These are phyloP conservation scores for Phyto melanocephala DNA, from an alignment of 2,888 invertebrate genomes.

Conservation along the genomic window DNA sequence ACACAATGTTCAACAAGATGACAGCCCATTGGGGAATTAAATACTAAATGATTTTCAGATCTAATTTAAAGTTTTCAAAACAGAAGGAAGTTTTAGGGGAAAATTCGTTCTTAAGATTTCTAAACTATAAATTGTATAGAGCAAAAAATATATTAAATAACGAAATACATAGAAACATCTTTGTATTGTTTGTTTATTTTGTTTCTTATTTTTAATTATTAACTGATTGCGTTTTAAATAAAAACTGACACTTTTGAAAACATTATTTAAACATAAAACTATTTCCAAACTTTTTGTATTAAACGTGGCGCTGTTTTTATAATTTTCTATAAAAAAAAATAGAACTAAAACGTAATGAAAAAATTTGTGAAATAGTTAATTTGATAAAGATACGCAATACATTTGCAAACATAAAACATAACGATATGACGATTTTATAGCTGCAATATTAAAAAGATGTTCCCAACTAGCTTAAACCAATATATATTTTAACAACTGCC, in stretches of 20 bases:
- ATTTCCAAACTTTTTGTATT: no score
- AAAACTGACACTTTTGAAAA: no score
- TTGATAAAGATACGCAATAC: no score
- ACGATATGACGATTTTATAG: background rate
- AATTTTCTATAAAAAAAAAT: no score
- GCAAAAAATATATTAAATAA: background rate
- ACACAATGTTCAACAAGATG: background rate
- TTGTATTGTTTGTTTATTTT: no score
- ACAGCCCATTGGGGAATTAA: background rate
- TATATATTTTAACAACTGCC: background rate
- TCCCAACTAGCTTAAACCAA: background rate
- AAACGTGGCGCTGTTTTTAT: no score
- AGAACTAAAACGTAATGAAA: no score
- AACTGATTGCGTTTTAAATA: no score
- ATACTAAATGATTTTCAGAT: background rate
- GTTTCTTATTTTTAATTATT: no score
- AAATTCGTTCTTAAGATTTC: background rate
- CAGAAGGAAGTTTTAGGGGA: background rate
- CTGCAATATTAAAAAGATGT: background rate
- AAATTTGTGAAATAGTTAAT: no score
- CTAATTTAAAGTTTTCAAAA: background rate
- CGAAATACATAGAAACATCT: background rate
- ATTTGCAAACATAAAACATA: no score
- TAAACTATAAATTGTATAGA: background rate
- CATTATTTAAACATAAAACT: no score